Evolutionary conservation across 2,113 vertebrate genomes (phyloP).

Genomic region (Gambusia holbrooki): DNA sequence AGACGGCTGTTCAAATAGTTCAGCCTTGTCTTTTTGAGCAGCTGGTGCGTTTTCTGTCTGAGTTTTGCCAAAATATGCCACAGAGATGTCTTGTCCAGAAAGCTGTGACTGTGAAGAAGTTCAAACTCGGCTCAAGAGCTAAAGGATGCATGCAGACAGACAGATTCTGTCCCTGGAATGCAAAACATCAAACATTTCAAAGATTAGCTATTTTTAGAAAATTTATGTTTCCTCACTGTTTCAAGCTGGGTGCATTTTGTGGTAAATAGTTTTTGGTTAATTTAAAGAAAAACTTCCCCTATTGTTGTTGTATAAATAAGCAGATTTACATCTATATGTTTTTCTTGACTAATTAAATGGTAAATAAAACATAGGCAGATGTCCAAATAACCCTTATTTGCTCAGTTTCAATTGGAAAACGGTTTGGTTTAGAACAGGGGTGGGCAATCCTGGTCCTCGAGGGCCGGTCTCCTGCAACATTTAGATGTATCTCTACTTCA

Average conservation of each 20-base stretch:
- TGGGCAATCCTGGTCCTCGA: too few relatives aligned
- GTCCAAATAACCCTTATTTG: too few relatives aligned
- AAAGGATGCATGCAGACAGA: slow-evolving; percentile 2
- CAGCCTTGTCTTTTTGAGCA: slow-evolving; percentile 7
- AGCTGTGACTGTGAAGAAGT: slow-evolving; percentile 19
- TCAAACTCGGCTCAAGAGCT: slow-evolving; percentile 25
- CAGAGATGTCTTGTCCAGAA: slow-evolving; percentile 26
- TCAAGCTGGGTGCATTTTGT: not conserved
- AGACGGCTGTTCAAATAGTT: slow-evolving; percentile 35
- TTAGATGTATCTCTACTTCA: too few relatives aligned
- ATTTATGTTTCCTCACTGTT: too few relatives aligned
- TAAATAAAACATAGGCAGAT: too few relatives aligned
- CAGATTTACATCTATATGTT: not conserved
- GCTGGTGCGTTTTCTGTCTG: not conserved
- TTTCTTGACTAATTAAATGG: too few relatives aligned
- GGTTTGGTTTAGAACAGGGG: too few relatives aligned
- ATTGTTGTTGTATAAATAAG: not conserved
- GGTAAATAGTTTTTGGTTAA: not conserved
- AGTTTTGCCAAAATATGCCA: slow-evolving; percentile 28
- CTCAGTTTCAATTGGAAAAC: too few relatives aligned
- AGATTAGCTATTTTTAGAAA: not conserved
- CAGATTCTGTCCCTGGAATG: not conserved
- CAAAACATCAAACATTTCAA: not conserved
- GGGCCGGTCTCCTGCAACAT: too few relatives aligned
- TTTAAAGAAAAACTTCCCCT: not conserved